Evolutionary conservation across 2,113 vertebrate genomes (phyloP).

Genomic region (Probosciger aterrimus): DNA sequence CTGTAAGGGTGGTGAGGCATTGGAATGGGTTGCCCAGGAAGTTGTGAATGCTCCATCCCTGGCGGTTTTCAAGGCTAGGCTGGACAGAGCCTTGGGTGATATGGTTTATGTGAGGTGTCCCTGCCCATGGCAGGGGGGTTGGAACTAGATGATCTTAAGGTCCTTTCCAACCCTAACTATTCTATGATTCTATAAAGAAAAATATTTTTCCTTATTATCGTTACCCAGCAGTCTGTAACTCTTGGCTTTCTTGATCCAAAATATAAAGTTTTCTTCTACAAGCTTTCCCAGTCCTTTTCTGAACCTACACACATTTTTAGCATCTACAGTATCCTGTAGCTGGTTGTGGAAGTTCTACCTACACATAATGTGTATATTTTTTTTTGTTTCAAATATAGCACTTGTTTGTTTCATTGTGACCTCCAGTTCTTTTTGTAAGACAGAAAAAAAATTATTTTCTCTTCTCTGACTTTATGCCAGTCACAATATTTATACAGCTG

Average conservation of each 20-base stretch:
- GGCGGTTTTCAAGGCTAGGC: not conserved
- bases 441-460: not conserved
- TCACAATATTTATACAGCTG: not conserved
- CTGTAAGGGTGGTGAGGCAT: not conserved
- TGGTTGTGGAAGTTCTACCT: not conserved
- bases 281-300: not conserved
- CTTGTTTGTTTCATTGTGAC: not conserved
- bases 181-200: not conserved
- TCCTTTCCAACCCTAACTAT: not conserved
- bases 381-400: not conserved
- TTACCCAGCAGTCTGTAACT: not conserved
- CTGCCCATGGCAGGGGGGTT: rapidly evolving
- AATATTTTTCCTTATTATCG: not conserved
- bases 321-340: not conserved
- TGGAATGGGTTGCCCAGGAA: not conserved
- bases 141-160: not conserved
- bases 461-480: not conserved
- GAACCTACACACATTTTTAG: not conserved
- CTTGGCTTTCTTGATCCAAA: not conserved
- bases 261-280: not conserved
- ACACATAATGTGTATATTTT: not conserved
- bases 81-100: not conserved
- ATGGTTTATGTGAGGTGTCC: not conserved
- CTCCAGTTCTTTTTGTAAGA: not conserved
- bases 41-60: not conserved